Evolutionary conservation across 2,888 invertebrate species (phyloP).

Genomic region (Heteropelma amictum): DNA sequence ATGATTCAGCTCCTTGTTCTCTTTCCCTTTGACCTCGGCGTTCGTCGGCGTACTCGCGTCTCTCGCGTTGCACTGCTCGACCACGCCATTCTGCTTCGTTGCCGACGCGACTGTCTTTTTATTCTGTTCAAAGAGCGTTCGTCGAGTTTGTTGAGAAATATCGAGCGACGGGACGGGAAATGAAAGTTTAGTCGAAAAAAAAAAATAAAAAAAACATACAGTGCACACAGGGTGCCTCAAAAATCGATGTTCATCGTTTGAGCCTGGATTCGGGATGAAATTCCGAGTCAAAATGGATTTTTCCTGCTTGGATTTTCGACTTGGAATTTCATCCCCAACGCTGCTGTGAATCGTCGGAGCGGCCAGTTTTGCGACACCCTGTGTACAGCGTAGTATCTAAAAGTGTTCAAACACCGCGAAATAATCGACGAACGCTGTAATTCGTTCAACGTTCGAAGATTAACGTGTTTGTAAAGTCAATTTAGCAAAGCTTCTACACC

Average conservation of each 20-base stretch:
- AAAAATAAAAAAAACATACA: background rate
- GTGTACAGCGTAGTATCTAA: background rate
- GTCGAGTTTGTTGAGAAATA: too few relatives aligned
- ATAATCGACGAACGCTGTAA: slow-evolving; percentile 37
- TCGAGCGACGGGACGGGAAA: too few relatives aligned
- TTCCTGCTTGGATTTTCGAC: too few relatives aligned
- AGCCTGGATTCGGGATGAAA: too few relatives aligned
- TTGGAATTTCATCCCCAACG: too few relatives aligned
- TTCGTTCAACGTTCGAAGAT: slow-evolving; percentile 18
- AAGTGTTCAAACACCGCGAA: slow-evolving; percentile 42
- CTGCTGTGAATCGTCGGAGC: too few relatives aligned
- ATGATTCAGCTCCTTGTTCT: slow-evolving; percentile 74
- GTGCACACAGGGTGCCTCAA: too few relatives aligned
- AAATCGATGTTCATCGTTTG: too few relatives aligned
- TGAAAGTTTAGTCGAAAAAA: too few relatives aligned
- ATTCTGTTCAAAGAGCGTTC: slow-evolving; percentile 63
- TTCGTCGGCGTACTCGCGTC: slow-evolving; percentile 62
- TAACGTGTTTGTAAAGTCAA: slow-evolving; percentile 40
- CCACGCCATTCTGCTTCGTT: slow-evolving; percentile 78
- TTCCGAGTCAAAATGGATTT: too few relatives aligned
- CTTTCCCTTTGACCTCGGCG: slow-evolving; percentile 71
- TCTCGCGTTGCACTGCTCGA: slow-evolving; percentile 67
- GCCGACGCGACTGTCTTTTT: slow-evolving; percentile 65
- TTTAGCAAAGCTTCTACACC: slow-evolving; percentile 74
- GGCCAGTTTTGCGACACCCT: too few relatives aligned